These are phyloP conservation scores for Aproaerema taeniolella DNA, from an alignment of 2,888 invertebrate genomes.

Conservation along the genomic window DNA sequence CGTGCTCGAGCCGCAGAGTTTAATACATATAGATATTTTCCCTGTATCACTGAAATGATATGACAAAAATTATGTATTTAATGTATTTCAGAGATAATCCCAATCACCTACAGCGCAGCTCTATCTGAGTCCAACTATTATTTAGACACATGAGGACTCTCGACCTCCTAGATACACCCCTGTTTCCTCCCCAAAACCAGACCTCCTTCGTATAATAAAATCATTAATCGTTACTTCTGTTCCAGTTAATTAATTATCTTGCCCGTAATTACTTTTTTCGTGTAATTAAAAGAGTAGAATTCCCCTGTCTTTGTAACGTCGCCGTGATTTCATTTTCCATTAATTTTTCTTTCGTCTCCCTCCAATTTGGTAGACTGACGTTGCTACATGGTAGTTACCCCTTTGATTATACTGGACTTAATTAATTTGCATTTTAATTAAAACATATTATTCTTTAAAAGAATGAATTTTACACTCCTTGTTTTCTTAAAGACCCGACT, in stretches of 20 bases:
- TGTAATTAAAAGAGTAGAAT: slow-evolving; percentile 78
- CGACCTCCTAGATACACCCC: too few relatives aligned
- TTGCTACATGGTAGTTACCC: slow-evolving; percentile 69
- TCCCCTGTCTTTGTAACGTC: slow-evolving; percentile 75
- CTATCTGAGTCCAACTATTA: too few relatives aligned
- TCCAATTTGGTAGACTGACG: slow-evolving; percentile 77
- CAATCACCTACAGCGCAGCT: too few relatives aligned
- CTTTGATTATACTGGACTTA: slow-evolving; percentile 72
- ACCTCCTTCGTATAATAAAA: slow-evolving; percentile 76
- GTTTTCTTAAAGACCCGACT: slow-evolving; percentile 6
- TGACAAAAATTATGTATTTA: too few relatives aligned
- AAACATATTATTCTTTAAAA: slow-evolving; percentile 56
- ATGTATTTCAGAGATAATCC: too few relatives aligned
- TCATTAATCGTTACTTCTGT: slow-evolving; percentile 78
- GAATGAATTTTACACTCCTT: slow-evolving; percentile 13
- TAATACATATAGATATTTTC: too few relatives aligned
- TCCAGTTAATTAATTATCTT: slow-evolving; percentile 78
- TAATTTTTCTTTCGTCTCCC: slow-evolving; percentile 78
- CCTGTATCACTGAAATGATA: too few relatives aligned
- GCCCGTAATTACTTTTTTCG: slow-evolving; percentile 76
- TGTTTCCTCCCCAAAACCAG: slow-evolving; percentile 50
- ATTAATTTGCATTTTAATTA: slow-evolving; percentile 75
- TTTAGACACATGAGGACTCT: too few relatives aligned
- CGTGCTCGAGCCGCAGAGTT: too few relatives aligned
- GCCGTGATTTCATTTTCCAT: slow-evolving; percentile 77